Evolutionary conservation across 2,113 vertebrate genomes (phyloP).

Genomic region (Caranx ignobilis): DNA sequence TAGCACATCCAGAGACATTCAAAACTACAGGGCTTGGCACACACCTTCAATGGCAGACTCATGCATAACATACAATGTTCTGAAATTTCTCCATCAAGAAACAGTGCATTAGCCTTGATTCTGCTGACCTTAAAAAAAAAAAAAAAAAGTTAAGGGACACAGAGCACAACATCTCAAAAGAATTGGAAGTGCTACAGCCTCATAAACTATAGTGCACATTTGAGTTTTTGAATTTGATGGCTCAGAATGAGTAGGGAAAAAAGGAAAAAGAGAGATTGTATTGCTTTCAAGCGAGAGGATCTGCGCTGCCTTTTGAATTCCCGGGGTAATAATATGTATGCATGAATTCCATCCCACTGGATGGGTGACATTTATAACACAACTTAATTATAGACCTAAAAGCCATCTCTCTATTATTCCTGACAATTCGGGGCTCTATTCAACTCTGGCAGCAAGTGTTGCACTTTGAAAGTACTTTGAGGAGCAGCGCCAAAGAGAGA

Average conservation of each 20-base stretch:
- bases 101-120: slow-evolving; percentile 24
- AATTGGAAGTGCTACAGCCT: slow-evolving; percentile 71
- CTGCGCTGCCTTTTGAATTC: slow-evolving; percentile 81
- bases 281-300: slow-evolving; percentile 80
- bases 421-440: slow-evolving; percentile 78
- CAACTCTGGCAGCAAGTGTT: slow-evolving; percentile 81
- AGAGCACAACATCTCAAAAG: slow-evolving; percentile 68
- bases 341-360: slow-evolving; percentile 82
- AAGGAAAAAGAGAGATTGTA: slow-evolving; percentile 72
- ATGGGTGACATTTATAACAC: slow-evolving; percentile 85
- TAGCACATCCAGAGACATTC: slow-evolving; percentile 22
- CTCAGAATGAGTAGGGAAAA: slow-evolving; percentile 63
- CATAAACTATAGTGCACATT: slow-evolving; percentile 78
- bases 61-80: slow-evolving; percentile 50
- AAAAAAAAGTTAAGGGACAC: slow-evolving; percentile 52
- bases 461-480: slow-evolving; percentile 82
- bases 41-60: slow-evolving; percentile 43
- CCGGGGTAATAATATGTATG: slow-evolving; percentile 83
- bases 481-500: slow-evolving; percentile 73
- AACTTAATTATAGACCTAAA: slow-evolving; percentile 87
- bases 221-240: slow-evolving; percentile 75
- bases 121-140: slow-evolving; percentile 60
- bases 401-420: slow-evolving; percentile 84
- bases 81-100: slow-evolving; percentile 35
- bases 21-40: slow-evolving; percentile 26